phyloP scores from a whole-genome alignment of 1,140 invertebrate species.

The Antheraea mylitta region DNA sequence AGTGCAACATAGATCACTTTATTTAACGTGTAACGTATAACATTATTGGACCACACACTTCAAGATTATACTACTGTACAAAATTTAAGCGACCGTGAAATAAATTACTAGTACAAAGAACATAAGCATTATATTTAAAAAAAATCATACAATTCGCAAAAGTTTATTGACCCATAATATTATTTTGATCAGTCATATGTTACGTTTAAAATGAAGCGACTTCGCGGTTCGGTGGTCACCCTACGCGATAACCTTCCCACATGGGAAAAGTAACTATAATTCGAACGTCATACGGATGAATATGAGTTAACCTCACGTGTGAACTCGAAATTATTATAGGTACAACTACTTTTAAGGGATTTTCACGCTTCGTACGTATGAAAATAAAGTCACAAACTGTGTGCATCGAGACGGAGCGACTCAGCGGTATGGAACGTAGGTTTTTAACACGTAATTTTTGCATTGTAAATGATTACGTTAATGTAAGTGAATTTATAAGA shows the following conservation, averaged over 20 bases:
- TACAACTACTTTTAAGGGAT: neutral
- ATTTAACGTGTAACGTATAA: no score
- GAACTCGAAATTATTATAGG: neutral
- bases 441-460: conserved; percentile 28
- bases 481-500: neutral
- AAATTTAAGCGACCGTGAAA: no score
- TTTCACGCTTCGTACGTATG: neutral
- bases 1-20: no score
- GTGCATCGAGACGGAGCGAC: neutral
- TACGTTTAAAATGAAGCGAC: conserved; percentile 39
- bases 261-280: conserved; percentile 13
- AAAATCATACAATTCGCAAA: conserved; percentile 12
- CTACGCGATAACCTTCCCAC: conserved; percentile 11
- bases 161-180: conserved; percentile 38
- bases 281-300: neutral
- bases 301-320: conserved; percentile 6
- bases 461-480: conserved; percentile 20
- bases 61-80: no score
- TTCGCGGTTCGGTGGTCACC: conserved; percentile 40
- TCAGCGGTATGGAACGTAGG: conserved; percentile 23
- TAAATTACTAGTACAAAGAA: no score
- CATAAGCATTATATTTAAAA: no score
- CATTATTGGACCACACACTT: no score
- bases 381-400: neutral
- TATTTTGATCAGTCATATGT: conserved; percentile 39